Evolutionary conservation across 2,797 vertebrate species (phyloP).

Genomic region (Discoglossus pictus): DNA sequence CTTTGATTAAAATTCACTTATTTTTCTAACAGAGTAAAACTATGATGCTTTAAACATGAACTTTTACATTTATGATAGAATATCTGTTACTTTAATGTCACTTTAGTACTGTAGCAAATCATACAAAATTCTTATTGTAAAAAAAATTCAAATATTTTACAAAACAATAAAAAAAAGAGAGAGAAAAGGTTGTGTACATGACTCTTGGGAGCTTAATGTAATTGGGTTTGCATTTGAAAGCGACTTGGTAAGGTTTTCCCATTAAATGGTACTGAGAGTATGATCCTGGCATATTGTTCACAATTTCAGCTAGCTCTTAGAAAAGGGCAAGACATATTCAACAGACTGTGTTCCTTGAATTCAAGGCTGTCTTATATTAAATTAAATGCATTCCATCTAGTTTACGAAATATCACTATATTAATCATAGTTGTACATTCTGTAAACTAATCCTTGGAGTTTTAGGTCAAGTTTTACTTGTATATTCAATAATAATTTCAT

Average conservation of each 20-base stretch:
- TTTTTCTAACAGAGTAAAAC: too few species aligned
- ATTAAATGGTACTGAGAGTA: constrained; percentile 2
- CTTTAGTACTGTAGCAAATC: too few species aligned
- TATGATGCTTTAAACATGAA: too few species aligned
- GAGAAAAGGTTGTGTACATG: constrained; percentile 24
- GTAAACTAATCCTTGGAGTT: too few species aligned
- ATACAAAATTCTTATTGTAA: too few species aligned
- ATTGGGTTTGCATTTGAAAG: constrained; percentile 16
- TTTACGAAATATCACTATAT: not conserved
- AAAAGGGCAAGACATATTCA: constrained; percentile 29
- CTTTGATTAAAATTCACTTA: too few species aligned
- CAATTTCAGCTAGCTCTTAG: not conserved
- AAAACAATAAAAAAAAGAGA: constrained; percentile 24
- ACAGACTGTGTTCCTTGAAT: constrained; percentile 24
- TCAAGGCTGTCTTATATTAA: not conserved
- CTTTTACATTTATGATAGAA: too few species aligned
- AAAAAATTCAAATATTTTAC: constrained; percentile 4
- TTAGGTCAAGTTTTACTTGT: too few species aligned
- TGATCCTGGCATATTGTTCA: constrained; percentile 9
- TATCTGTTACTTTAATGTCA: too few species aligned
- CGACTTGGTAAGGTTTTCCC: constrained; percentile 3
- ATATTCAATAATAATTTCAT: too few species aligned
- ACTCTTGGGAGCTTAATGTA: constrained; percentile 11
- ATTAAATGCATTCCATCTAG: not conserved
- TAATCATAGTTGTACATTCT: too few species aligned